Base-by-base conservation (phyloP, 2,113 vertebrate species). In the Speoplatyrhinus poulsoni region DNA sequence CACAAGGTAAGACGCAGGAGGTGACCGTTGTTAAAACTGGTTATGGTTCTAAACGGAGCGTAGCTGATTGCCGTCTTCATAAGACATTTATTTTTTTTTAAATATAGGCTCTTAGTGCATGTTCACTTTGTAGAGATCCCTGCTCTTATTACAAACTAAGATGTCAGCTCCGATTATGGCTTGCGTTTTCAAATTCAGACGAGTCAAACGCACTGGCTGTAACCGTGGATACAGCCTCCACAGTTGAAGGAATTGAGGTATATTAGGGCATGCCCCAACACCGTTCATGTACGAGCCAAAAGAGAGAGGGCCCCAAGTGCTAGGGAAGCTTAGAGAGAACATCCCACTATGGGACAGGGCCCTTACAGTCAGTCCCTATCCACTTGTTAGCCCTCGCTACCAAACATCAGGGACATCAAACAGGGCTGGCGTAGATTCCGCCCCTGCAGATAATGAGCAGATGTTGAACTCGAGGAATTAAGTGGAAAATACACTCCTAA, bases 401-500 rank as follows among this genome's bases (percentile, higher is more conserved):
- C 92, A 94, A 6, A 93, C 89, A 9, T 91, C 89, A 33, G 93
- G 92, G 49, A 93, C 91, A 36, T 93, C 91, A 2, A 93, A 93
- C 67, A 93, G 82, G 0, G 91, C 72, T 0, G 86, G 61, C 0
- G 69, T 63, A 0, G 88, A 81, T 59, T 82, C 83, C 17, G 85
- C 46, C 15, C 63, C 89, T 90, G 76, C 0, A 13, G 1, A 33
- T 53, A 3, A 48, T 4, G 66, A 16, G 11, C 0, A 12, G 8
- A 50, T 12, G 15, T 3, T 4, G 48, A 2, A 17, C 4, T 62
- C 17, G 11, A 63, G 36, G 0, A 8, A 6, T 41, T 1, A 41
- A 41, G 36, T 41, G 7, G 5, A 41, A 41, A 41, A 49, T 26
- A 12, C 33, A 69, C 46, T 33, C 11, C 16, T 3, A 58, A 59